Conservation (phyloP, 1,140 invertebrate species). For the Drosophila tropicalis region DNA sequence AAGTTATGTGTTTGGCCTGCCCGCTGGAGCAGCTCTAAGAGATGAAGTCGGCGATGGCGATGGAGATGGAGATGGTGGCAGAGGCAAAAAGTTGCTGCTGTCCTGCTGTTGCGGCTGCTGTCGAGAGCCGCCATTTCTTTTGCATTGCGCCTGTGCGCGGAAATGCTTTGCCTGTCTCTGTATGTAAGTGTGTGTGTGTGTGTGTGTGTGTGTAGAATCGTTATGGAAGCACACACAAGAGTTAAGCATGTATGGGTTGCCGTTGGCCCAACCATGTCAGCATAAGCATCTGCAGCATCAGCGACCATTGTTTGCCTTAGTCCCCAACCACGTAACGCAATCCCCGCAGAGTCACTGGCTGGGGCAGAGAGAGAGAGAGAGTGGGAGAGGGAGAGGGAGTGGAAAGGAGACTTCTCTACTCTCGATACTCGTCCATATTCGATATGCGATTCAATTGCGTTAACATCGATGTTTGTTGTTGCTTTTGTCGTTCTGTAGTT, state of each 20-base stretch:
- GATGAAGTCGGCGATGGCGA: conserved; percentile 30
- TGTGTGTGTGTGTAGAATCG: conserved; percentile 37
- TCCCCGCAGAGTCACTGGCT: conserved; percentile 22
- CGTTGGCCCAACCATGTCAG: conserved; percentile 64
- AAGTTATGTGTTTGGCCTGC: conserved; percentile 57
- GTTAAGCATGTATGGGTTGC: conserved; percentile 52
- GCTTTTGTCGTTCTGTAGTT: conserved; percentile 8
- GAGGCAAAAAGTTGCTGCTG: conserved; percentile 14
- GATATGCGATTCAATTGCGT: conserved; percentile 50
- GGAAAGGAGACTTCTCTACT: neutral
- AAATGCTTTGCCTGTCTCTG: conserved; percentile 34
- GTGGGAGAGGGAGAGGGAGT: conserved; percentile 26
- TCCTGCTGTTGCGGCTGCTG: conserved; percentile 15
- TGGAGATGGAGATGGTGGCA: no score
- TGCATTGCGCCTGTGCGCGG: conserved; percentile 73
- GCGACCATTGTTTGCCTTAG: conserved; percentile 70
- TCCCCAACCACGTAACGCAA: conserved; percentile 50
- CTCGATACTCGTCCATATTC: conserved; percentile 51
- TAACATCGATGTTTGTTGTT: conserved; percentile 29
- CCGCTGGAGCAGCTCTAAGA: neutral
- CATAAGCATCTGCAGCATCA: conserved; percentile 48
- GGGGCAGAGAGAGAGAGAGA: conserved; percentile 3
- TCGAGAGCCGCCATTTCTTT: conserved; percentile 69
- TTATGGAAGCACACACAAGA: conserved; percentile 60
- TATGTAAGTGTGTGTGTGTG: conserved; percentile 19